Conservation (phyloP, 2,797 vertebrate genomes). For the Phalanger gymnotis region DNA sequence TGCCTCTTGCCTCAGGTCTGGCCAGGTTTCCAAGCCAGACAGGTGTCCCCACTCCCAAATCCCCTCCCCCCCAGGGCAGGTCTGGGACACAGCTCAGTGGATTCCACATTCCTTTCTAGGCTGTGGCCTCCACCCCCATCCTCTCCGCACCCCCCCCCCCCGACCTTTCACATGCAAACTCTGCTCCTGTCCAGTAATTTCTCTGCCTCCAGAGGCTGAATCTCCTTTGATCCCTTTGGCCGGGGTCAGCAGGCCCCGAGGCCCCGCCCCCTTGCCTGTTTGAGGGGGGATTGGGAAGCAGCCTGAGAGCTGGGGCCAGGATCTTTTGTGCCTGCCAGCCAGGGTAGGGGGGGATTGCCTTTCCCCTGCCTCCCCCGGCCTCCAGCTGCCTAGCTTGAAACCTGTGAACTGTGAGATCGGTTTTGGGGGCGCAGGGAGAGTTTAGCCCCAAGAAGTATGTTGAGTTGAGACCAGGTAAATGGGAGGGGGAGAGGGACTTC, state of each 20-base stretch:
- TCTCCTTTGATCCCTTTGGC: not conserved
- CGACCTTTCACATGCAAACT: constrained; percentile 8
- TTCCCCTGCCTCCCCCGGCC: not conserved
- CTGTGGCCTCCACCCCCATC: not conserved
- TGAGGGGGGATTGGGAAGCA: not conserved
- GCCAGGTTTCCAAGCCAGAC: not conserved
- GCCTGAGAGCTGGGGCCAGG: not conserved
- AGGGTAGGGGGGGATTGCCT: not conserved
- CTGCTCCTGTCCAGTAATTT: not conserved
- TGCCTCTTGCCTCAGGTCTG: not conserved
- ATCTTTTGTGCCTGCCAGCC: not conserved
- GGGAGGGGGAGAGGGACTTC: not conserved
- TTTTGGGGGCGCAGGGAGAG: not conserved
- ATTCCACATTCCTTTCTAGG: not conserved
- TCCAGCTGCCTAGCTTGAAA: not conserved
- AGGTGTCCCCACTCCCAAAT: not conserved
- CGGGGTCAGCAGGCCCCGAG: not conserved
- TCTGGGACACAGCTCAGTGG: not conserved
- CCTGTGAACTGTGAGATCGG: not conserved
- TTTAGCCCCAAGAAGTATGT: not conserved
- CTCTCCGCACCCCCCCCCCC: not conserved
- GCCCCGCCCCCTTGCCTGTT: not conserved
- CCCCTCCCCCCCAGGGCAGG: not conserved
- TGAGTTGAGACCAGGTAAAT: not conserved
- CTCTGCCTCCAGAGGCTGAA: not conserved